Conservation (phyloP, 2,113 vertebrate genomes). For the Dipodomys merriami region DNA sequence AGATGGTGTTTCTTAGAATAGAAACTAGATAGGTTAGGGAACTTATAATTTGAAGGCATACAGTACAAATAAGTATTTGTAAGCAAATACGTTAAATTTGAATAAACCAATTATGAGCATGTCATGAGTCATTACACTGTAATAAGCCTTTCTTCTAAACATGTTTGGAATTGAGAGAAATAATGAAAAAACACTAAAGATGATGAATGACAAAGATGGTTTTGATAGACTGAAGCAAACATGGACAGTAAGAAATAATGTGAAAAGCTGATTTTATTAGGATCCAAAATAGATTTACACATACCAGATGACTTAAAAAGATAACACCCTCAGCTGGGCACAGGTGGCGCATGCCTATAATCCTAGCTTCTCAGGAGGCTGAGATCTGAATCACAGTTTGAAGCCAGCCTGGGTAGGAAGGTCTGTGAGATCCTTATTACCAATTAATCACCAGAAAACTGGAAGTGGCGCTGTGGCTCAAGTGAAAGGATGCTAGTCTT, state of each 20-base stretch:
- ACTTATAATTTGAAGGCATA: background rate
- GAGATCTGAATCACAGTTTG: too few relatives aligned
- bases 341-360: too few relatives aligned
- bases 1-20: conserved; percentile 19
- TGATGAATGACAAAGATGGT: conserved; percentile 43
- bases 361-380: too few relatives aligned
- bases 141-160: conserved; percentile 22
- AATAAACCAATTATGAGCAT: background rate
- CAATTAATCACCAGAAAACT: too few relatives aligned
- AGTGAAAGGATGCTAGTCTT: too few relatives aligned
- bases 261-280: conserved; percentile 53
- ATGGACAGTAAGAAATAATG: background rate
- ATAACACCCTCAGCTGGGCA: background rate
- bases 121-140: background rate
- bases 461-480: too few relatives aligned
- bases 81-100: conserved; percentile 35
- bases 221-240: conserved; percentile 33
- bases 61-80: conserved; percentile 13
- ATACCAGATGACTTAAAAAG: background rate
- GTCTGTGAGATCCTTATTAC: too few relatives aligned
- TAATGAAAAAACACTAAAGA: conserved; percentile 31
- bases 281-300: conserved; percentile 8
- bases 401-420: too few relatives aligned
- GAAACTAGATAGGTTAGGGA: background rate
- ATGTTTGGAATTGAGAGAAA: conserved; percentile 39